These are phyloP conservation scores for Phalacrocorax aristotelis DNA, from an alignment of 2,113 vertebrate species.

Conservation along the genomic window DNA sequence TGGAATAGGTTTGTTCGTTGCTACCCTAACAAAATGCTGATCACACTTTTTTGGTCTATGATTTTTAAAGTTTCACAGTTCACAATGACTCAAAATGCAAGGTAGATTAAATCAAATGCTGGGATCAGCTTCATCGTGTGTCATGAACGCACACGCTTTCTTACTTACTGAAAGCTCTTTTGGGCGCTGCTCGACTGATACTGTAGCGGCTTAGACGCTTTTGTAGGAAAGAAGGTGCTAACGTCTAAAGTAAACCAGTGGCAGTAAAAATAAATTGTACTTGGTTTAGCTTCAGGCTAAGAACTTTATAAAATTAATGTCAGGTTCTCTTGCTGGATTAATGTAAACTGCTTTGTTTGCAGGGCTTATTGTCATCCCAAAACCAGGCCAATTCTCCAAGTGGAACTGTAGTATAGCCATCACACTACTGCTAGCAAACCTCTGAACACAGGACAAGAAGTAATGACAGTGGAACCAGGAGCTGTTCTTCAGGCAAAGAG, in stretches of 20 bases:
- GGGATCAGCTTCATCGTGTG: background rate
- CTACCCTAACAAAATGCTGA: background rate
- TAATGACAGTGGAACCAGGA: slow-evolving; percentile 80
- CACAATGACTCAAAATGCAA: background rate
- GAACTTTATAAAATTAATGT: background rate
- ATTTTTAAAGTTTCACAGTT: background rate
- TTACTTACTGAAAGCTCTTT: background rate
- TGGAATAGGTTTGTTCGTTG: background rate
- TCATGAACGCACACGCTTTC: fast-evolving
- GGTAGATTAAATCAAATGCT: background rate
- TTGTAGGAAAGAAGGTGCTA: background rate
- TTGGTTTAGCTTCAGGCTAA: slow-evolving; percentile 29
- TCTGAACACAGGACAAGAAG: slow-evolving; percentile 79
- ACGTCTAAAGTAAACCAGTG: background rate
- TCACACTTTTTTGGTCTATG: background rate
- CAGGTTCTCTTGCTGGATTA: slow-evolving; percentile 74
- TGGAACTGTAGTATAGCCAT: slow-evolving; percentile 93
- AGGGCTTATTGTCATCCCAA: slow-evolving; percentile 94
- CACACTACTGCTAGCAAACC: slow-evolving; percentile 84
- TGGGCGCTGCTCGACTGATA: background rate
- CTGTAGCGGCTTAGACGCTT: background rate
- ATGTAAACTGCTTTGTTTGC: slow-evolving; percentile 86
- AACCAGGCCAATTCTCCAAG: slow-evolving; percentile 95
- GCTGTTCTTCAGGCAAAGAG: slow-evolving; percentile 85
- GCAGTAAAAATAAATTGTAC: background rate